Evolutionary conservation across 2,888 invertebrate species (phyloP).

Genomic region (Drosophila infuscata): DNA sequence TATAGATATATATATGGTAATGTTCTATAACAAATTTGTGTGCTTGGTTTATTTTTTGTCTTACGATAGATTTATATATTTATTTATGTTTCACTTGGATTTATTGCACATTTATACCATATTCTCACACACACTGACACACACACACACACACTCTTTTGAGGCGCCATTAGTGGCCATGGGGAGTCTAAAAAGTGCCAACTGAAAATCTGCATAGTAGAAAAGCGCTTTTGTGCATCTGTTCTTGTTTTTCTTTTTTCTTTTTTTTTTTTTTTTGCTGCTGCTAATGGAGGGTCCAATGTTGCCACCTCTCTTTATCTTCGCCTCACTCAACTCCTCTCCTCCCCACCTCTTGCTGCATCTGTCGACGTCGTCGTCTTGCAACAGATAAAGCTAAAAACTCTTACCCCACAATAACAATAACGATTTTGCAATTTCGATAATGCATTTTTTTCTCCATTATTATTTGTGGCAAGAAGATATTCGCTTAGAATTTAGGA

Average conservation of each 20-base stretch:
- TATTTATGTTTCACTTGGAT: constrained; percentile 68
- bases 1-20: constrained; percentile 25
- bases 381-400: constrained; percentile 64
- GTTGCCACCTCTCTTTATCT: not conserved
- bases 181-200: constrained; percentile 38
- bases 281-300: constrained; percentile 56
- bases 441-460: constrained; percentile 64
- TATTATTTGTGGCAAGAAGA: constrained; percentile 45
- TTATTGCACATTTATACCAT: constrained; percentile 77
- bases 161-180: constrained; percentile 7
- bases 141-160: constrained; percentile 43
- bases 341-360: not conserved
- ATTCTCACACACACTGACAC: constrained; percentile 25
- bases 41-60: constrained; percentile 26
- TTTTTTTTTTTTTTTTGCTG: not conserved
- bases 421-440: constrained; percentile 77
- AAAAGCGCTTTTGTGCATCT: constrained; percentile 54
- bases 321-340: not conserved
- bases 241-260: constrained; percentile 5
- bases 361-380: constrained; percentile 17
- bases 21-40: constrained; percentile 53
- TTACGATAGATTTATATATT: constrained; percentile 41
- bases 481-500: constrained; percentile 27
- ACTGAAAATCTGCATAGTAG: constrained; percentile 68
- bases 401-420: constrained; percentile 74